These are phyloP conservation scores for Tadarida brasiliensis DNA, from an alignment of 2,797 vertebrate genomes.

Conservation along the genomic window DNA sequence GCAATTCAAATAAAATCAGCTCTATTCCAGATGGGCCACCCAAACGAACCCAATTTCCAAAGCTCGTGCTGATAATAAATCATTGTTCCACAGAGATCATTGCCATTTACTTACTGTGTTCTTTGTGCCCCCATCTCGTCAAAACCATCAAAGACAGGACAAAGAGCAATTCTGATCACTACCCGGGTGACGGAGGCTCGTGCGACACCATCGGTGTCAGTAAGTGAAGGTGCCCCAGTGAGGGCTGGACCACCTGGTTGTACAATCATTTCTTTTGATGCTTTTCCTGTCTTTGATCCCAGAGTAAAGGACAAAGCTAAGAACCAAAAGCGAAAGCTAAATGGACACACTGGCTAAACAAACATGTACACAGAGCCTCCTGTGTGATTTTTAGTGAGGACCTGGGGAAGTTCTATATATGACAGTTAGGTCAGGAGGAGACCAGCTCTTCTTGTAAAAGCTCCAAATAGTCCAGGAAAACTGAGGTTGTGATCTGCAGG, in stretches of 20 bases:
- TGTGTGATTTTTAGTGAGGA: neutral
- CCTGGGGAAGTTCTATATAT: neutral
- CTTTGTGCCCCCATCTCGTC: neutral
- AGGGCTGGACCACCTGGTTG: neutral
- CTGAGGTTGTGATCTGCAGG: neutral
- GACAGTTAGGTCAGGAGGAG: neutral
- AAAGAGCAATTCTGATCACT: neutral
- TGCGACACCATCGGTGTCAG: neutral
- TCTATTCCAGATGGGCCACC: neutral
- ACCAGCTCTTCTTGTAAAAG: neutral
- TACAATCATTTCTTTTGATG: neutral
- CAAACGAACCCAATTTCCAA: neutral
- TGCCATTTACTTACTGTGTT: neutral
- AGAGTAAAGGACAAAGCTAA: neutral
- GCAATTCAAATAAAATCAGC: slow-evolving; percentile 45
- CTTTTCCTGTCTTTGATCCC: neutral
- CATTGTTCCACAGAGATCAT: neutral
- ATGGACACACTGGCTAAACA: neutral
- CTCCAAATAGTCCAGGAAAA: neutral
- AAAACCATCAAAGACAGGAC: neutral
- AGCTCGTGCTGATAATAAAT: neutral
- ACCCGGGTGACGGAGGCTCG: neutral
- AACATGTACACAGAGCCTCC: neutral
- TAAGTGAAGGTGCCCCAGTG: neutral
- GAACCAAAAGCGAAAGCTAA: neutral